Base-by-base conservation (phyloP, 2,888 invertebrate species). In the Drosophila atripex region DNA sequence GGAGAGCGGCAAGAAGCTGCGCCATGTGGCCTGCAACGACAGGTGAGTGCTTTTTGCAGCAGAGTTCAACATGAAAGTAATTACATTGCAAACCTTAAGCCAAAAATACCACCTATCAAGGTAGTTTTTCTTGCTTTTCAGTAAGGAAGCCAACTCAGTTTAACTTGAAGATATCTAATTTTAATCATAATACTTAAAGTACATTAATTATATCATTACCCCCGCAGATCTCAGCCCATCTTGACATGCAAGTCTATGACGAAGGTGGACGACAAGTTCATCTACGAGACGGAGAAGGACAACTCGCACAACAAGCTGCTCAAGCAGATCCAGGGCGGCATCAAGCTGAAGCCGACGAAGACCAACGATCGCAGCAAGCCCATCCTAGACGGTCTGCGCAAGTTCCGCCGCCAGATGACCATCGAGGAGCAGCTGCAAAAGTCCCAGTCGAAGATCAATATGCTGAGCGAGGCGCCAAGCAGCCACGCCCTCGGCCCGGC, bases 311-410 rank as follows among this genome's bases (percentile, higher is more conserved):
- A 97, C 89, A 94, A 94, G 77, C 93, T 97, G 54, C 93, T 97
- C 8, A 95, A 95, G 91, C 95, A 96, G 93, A 97, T 97, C 89
- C 95, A 95, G 90, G 92, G 93, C 66, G 97, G 97, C 54, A 92
- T 97, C 0, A 94, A 92, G 79, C 92, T 97, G 79, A 96, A 95
- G 89, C 95, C 94, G 76, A 94, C 94, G 0, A 95, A 94, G 90
- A 95, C 95, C 5, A 97, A 97, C 88, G 97, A 97, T 89, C 94
- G 97, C 78, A 97, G 97, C 90, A 96, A 94, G 92, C 97, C 97
- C 2, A 93, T 95, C 74, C 91, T 97, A 73, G 95, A 95, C 84
- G 97, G 97, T 65, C 92, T 97, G 75, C 93, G 97, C 58, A 97
- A 97, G 91, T 97, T 97, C 92, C 93, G 97, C 59, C 93, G 97